phyloP scores from a whole-genome alignment of 2,888 invertebrate species.

The Spicauda simplicius region DNA sequence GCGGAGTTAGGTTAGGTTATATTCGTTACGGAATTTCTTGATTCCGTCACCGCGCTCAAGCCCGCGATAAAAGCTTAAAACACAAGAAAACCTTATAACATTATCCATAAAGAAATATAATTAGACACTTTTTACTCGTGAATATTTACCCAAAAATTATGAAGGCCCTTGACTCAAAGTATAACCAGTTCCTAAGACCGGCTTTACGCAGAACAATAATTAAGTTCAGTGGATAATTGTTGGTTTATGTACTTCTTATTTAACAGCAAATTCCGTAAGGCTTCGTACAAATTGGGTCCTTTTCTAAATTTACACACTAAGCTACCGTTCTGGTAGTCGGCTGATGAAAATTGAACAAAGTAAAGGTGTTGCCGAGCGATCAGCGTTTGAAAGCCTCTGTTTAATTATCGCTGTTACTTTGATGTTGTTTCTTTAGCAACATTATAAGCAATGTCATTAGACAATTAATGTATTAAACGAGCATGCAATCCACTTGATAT shows the following conservation, averaged over 20 bases:
- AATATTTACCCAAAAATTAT: not conserved
- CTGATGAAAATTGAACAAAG: not conserved
- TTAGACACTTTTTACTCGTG: too few relatives aligned
- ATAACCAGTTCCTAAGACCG: not conserved
- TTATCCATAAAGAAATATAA: too few relatives aligned
- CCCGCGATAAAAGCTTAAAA: too few relatives aligned
- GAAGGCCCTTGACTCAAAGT: not conserved
- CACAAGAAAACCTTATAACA: too few relatives aligned
- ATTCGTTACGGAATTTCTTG: too few relatives aligned
- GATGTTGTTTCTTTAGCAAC: too few relatives aligned
- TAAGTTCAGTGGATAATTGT: not conserved
- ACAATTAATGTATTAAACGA: too few relatives aligned
- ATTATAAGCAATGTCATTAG: too few relatives aligned
- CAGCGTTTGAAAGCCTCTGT: not conserved
- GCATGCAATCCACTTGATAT: too few relatives aligned
- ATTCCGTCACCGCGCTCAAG: too few relatives aligned
- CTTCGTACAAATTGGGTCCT: not conserved
- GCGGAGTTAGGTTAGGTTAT: too few relatives aligned
- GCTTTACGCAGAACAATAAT: not conserved
- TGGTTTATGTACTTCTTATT: constrained; percentile 1
- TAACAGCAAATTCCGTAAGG: not conserved
- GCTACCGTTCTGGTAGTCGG: not conserved
- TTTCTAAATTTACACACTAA: not conserved
- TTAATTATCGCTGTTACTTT: not conserved
- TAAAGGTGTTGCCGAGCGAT: not conserved